Conservation (phyloP, 2,113 vertebrate species). For the Ageneiosus marmoratus region DNA sequence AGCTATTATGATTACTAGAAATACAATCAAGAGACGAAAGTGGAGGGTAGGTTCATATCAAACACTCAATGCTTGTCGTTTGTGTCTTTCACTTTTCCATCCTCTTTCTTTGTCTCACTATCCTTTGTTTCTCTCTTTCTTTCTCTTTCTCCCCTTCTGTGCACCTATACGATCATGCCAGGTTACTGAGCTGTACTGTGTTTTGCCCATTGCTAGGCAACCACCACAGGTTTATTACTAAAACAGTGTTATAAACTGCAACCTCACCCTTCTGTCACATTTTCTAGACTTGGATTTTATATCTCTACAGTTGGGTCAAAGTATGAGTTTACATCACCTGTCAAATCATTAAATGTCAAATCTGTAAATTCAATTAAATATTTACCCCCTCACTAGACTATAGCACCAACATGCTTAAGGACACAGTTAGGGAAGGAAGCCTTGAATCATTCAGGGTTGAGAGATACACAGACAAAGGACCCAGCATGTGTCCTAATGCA, state of each 20-base stretch:
- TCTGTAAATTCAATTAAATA: neutral
- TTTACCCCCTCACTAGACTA: neutral
- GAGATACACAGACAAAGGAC: neutral
- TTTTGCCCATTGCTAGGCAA: constrained; percentile 36
- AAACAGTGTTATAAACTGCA: constrained; percentile 28
- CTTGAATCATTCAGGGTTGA: neutral
- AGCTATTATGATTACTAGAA: constrained; percentile 76
- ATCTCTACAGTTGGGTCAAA: neutral
- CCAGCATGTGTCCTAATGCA: neutral
- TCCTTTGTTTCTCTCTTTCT: neutral
- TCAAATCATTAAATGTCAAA: neutral
- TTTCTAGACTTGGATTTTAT: neutral
- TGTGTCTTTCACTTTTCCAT: neutral
- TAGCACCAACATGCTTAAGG: neutral
- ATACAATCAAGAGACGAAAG: constrained; percentile 69
- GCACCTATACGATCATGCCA: neutral
- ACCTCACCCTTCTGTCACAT: constrained; percentile 2
- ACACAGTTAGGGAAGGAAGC: neutral
- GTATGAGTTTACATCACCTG: constrained; percentile 6
- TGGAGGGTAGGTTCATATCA: constrained; percentile 66
- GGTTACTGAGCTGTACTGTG: neutral
- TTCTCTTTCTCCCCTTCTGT: neutral
- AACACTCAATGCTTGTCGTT: neutral
- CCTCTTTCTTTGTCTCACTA: no score
- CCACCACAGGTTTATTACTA: constrained; percentile 34